Base-by-base conservation (phyloP, 2,797 vertebrate species). In the Melanotaenia nigrans region DNA sequence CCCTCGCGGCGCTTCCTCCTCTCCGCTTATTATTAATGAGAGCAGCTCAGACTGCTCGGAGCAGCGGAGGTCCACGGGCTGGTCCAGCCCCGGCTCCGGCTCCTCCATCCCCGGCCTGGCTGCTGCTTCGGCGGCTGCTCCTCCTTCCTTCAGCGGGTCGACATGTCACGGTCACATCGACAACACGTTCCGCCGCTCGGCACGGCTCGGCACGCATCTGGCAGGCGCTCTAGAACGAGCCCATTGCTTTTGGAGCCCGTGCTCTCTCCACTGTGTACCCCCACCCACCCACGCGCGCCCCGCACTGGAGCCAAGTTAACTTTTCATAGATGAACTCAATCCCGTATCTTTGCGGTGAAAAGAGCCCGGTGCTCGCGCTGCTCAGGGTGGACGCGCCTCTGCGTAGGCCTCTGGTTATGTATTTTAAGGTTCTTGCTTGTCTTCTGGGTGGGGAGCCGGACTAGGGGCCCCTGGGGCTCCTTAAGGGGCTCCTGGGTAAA, bases 401-500 rank as follows among this genome's bases (percentile, higher is more conserved):
- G 86, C 69, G 85, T 61, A 53, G 89, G 94, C 92, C 92, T 94
- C 87, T 88, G 79, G 83, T 93, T n/a, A 87, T 92, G 91, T 87
- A 87, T 93, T 93, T 93, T 91, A 91, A 93, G 90, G 85, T 86
- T 94, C 94, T 77, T 90, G 94, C 95, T 94, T 94, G 94, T 95
- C 93, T 95, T 95, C 92, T 94, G 96, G 96, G 95, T 96, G 95
- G 95, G 96, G 96, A 96, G 94, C 96, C 95, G 92, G 93, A 95
- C 95, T 95, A 94, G 96, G 96, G 96, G 96, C 96, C 96, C 96
- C 96, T 96, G 96, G 96, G 96, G 96, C 96, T 97, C 96, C 96
- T 97, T 96, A 95, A 96, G 95, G 96, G 96, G 96, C 96, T 97
- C 96, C 96, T 97, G 96, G 96, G 96, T 97, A 97, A 97, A 97